Evolutionary conservation across 2,113 vertebrate genomes (phyloP).

Genomic region (Cichladusa arquata): DNA sequence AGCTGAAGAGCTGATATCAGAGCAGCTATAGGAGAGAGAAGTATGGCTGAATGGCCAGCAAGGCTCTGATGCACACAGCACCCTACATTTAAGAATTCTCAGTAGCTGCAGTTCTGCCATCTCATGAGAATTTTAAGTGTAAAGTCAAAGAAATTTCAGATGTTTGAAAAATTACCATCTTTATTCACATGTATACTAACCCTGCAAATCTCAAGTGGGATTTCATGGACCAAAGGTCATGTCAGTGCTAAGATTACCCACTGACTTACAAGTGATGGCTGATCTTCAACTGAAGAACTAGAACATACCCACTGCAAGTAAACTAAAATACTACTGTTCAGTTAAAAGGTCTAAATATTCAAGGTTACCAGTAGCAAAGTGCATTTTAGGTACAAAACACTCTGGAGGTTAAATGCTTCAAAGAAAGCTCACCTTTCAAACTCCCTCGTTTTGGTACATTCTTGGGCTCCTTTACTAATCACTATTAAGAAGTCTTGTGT

Average conservation of each 20-base stretch:
- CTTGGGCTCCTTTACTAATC: constrained; percentile 97
- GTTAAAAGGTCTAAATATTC: not conserved
- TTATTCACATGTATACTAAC: not conserved
- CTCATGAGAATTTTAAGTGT: not conserved
- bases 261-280: not conserved
- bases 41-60: not conserved
- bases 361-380: not conserved
- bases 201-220: not conserved
- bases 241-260: not conserved
- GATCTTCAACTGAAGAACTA: not conserved
- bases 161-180: not conserved
- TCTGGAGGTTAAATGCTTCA: not conserved
- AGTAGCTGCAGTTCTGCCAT: not conserved
- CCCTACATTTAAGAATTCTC: not conserved
- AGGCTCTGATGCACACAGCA: not conserved
- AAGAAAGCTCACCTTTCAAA: constrained; percentile 87
- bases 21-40: not conserved
- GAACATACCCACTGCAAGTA: not conserved
- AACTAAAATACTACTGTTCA: not conserved
- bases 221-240: not conserved
- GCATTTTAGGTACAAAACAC: not conserved
- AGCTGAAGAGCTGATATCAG: not conserved
- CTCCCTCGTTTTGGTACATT: constrained; percentile 96
- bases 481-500: constrained; percentile 98
- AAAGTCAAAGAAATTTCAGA: not conserved